These are phyloP conservation scores for Achroia grisella DNA, from an alignment of 1,140 invertebrate genomes.

Conservation along the genomic window DNA sequence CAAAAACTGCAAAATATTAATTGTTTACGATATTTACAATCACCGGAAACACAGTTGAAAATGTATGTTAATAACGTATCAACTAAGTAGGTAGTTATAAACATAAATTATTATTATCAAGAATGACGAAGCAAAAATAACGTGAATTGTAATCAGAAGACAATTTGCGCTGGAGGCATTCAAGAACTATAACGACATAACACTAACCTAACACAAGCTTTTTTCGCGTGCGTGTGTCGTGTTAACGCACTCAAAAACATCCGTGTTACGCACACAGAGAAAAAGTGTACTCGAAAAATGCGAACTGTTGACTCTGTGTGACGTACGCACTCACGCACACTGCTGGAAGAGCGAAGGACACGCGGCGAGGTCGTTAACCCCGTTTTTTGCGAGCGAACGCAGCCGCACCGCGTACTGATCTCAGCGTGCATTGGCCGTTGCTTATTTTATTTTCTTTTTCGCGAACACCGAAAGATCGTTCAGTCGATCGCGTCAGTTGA, in stretches of 20 bases:
- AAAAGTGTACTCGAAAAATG: conserved; percentile 30
- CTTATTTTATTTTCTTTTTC: conserved; percentile 39
- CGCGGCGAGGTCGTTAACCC: conserved; percentile 58
- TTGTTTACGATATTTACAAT: too few species aligned
- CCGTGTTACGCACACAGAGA: conserved; percentile 42
- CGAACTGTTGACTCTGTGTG: conserved; percentile 21
- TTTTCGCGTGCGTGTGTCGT: conserved; percentile 39
- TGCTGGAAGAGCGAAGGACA: conserved; percentile 53
- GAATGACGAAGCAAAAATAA: too few species aligned
- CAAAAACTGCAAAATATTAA: too few species aligned
- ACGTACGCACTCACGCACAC: conserved; percentile 44
- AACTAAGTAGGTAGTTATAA: too few species aligned
- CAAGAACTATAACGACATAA: conserved; percentile 5
- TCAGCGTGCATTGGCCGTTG: conserved; percentile 58
- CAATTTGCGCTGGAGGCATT: background rate
- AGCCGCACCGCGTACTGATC: conserved; percentile 47
- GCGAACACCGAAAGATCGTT: conserved; percentile 52
- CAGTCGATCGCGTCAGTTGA: conserved; percentile 39
- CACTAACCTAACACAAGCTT: conserved; percentile 18
- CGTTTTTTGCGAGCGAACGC: conserved; percentile 61
- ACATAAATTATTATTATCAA: too few species aligned
- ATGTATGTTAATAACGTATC: too few species aligned
- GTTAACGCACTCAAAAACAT: conserved; percentile 53
- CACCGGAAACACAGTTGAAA: too few species aligned
- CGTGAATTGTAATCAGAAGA: background rate